Conservation (phyloP, 1,140 invertebrate species). For the Aphaenogaster rudis region DNA sequence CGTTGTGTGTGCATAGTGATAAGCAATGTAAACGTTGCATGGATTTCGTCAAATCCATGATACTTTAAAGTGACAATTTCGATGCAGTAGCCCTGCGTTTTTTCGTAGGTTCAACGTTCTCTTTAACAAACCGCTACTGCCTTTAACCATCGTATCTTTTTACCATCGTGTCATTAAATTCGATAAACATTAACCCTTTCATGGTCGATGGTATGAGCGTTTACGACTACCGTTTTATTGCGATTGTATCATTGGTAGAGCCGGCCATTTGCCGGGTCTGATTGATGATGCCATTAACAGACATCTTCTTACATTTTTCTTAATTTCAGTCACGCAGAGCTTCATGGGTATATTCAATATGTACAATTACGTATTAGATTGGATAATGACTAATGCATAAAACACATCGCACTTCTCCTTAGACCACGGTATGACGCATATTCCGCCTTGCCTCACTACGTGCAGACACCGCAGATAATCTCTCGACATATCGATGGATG, state of each 20-base stretch:
- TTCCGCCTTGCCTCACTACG: background rate
- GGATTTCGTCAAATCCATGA: constrained; percentile 50
- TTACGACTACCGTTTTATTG: constrained; percentile 53
- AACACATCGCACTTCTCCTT: background rate
- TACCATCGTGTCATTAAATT: constrained; percentile 20
- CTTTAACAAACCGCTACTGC: constrained; percentile 27
- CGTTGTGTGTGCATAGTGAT: constrained; percentile 9
- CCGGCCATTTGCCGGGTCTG: constrained; percentile 7
- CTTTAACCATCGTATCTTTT: constrained; percentile 32
- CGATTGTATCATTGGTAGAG: constrained; percentile 50
- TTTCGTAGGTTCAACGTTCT: constrained; percentile 37
- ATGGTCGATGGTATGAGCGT: constrained; percentile 10
- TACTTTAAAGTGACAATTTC: constrained; percentile 53
- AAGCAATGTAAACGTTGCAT: constrained; percentile 47
- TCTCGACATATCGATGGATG: constrained; percentile 74
- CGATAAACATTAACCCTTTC: constrained; percentile 43
- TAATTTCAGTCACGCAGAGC: constrained; percentile 33
- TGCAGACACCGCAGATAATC: constrained; percentile 51
- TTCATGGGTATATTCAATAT: background rate
- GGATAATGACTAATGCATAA: constrained; percentile 11
- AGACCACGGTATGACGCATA: background rate
- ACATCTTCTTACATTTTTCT: constrained; percentile 39
- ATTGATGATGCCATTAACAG: constrained; percentile 35
- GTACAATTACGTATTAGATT: constrained; percentile 31
- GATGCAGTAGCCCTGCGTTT: constrained; percentile 28